A percentile compares a stretch with the other conserved stretches of the same genome.
Evolutionary conservation across 2,797 vertebrate genomes (phyloP).

Genomic region (Eospalax fontanierii): DNA sequence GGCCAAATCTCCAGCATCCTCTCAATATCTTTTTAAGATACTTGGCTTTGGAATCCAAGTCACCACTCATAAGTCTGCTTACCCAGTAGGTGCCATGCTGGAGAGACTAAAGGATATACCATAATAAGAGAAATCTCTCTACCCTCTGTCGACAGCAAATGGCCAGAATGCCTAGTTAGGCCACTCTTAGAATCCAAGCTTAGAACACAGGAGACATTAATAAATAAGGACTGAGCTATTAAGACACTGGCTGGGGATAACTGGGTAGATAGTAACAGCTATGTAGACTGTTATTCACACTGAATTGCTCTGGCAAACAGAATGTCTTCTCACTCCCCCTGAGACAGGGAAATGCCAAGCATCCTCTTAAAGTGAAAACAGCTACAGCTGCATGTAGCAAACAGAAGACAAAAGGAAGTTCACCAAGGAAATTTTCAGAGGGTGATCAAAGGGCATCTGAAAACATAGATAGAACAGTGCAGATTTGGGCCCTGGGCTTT

Average conservation of each 20-base stretch:
- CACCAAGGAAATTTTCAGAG: neutral
- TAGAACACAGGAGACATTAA: neutral
- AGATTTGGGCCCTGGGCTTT: neutral
- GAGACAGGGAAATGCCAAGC: neutral
- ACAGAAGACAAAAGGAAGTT: neutral
- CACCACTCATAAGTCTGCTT: neutral
- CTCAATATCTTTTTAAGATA: neutral
- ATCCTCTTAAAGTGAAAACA: constrained; percentile 1
- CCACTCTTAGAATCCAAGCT: neutral
- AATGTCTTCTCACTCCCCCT: neutral
- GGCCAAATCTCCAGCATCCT: neutral
- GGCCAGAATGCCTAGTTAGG: neutral
- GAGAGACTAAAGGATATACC: neutral
- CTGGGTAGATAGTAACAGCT: too few species aligned
- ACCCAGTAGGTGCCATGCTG: neutral
- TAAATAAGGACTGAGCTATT: too few species aligned
- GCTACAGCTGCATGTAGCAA: neutral
- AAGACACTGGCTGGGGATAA: too few species aligned
- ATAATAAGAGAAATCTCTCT: neutral
- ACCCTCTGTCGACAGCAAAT: neutral
- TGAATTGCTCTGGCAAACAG: neutral
- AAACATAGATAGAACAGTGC: neutral
- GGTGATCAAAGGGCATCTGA: neutral
- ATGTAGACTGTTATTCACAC: neutral
- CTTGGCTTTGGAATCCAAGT: neutral